Evolutionary conservation across 2,113 vertebrate genomes (phyloP).

Genomic region (Coptodon bakossiorum): DNA sequence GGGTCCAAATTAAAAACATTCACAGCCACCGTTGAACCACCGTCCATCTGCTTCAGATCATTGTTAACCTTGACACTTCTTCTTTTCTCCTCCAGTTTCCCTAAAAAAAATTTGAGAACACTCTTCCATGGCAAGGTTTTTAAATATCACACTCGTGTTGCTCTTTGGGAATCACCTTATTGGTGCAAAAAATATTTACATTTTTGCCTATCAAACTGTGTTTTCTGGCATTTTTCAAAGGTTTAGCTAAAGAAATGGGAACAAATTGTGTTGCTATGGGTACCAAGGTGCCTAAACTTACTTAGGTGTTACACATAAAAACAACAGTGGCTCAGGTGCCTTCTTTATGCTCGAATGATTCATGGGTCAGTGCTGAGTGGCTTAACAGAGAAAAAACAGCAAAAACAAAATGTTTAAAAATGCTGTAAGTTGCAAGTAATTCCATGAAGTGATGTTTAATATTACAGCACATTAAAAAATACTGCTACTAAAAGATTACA

Average conservation of each 20-base stretch:
- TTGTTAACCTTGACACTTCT: not conserved
- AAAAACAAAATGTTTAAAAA: not conserved
- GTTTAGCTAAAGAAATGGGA: not conserved
- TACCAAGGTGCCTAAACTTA: not conserved
- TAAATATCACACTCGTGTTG: not conserved
- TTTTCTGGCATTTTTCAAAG: not conserved
- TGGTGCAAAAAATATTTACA: not conserved
- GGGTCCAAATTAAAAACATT: accelerated
- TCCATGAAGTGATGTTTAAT: not conserved
- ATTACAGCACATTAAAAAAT: not conserved
- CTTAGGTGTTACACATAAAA: not conserved
- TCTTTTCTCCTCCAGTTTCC: not conserved
- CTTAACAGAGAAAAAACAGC: not conserved
- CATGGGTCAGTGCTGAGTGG: not conserved
- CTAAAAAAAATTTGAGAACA: not conserved
- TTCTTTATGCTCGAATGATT: accelerated
- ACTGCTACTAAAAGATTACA: not conserved
- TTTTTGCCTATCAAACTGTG: not conserved
- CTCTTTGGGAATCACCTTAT: not conserved
- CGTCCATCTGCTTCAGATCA: not conserved
- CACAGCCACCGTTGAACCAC: not conserved
- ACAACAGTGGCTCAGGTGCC: not conserved
- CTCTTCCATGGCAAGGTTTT: not conserved
- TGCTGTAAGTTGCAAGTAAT: accelerated
- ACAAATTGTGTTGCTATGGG: not conserved